phyloP scores from a whole-genome alignment of 1,140 invertebrate genomes.

The Neodiprion virginianus region DNA sequence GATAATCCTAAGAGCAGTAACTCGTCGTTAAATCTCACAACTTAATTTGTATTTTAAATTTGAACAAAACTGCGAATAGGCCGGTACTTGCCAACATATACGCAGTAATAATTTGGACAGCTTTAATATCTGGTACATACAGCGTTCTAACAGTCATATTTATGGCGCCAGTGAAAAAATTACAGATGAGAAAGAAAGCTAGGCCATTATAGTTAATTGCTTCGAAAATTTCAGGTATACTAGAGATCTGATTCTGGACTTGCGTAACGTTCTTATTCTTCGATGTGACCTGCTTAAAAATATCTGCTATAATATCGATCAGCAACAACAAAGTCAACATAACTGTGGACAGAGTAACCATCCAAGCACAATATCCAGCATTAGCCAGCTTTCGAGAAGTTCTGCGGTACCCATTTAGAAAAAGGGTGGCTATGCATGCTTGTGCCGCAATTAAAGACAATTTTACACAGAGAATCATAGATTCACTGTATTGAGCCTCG shows the following conservation, averaged over 20 bases:
- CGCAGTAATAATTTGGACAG: constrained; percentile 65
- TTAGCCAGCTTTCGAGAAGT: constrained; percentile 79
- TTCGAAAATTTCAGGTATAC: constrained; percentile 66
- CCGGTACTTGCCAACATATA: constrained; percentile 66
- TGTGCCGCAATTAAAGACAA: constrained; percentile 54
- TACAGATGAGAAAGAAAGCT: constrained; percentile 78
- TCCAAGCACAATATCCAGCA: constrained; percentile 77
- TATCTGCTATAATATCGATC: constrained; percentile 61
- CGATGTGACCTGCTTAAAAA: constrained; percentile 28
- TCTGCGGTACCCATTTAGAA: constrained; percentile 59
- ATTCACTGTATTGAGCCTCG: constrained; percentile 39
- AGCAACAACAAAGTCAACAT: constrained; percentile 64
- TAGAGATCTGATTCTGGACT: constrained; percentile 17
- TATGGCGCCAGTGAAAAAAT: constrained; percentile 80
- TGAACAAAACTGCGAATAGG: constrained; percentile 47
- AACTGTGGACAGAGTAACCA: constrained; percentile 67
- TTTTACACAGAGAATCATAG: constrained; percentile 49
- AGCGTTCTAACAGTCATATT: constrained; percentile 75
- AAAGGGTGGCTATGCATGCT: constrained; percentile 59
- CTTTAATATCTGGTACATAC: constrained; percentile 52
- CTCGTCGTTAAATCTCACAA: constrained; percentile 30
- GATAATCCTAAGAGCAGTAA: no score
- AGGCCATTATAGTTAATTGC: constrained; percentile 79
- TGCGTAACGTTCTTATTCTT: constrained; percentile 13
- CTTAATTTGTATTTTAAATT: constrained; percentile 44